Evolutionary conservation across 2,888 invertebrate genomes (phyloP).

Genomic region (Tetragonula carbonaria): DNA sequence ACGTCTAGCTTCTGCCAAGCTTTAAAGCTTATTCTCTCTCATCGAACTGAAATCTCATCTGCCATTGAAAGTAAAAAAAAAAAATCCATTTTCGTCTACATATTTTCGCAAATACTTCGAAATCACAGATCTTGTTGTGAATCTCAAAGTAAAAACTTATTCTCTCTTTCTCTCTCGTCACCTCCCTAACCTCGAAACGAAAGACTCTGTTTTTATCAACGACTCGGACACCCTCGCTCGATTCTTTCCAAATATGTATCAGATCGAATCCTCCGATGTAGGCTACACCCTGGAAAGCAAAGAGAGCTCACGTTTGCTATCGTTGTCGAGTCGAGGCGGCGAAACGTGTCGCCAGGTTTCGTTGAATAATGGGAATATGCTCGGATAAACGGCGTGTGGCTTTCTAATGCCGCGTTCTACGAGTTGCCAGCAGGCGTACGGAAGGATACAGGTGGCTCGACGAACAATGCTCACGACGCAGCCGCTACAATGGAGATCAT

Average conservation of each 20-base stretch:
- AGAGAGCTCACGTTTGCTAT: conserved; percentile 45
- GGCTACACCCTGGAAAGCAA: conserved; percentile 2
- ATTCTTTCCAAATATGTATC: neutral
- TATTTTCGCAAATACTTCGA: no score
- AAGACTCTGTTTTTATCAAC: neutral
- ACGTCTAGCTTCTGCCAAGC: no score
- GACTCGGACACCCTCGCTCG: neutral
- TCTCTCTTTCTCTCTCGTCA: neutral
- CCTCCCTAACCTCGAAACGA: neutral
- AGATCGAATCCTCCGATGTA: neutral
- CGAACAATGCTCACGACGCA: conserved; percentile 80
- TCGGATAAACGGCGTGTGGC: conserved; percentile 52
- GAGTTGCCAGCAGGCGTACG: conserved; percentile 24
- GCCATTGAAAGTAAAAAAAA: no score
- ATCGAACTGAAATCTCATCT: no score
- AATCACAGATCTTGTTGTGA: no score
- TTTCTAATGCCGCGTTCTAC: conserved; percentile 55
- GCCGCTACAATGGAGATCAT: conserved; percentile 81
- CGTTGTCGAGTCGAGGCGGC: neutral
- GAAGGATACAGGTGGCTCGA: conserved; percentile 74
- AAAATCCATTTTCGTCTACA: no score
- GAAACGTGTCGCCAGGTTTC: conserved; percentile 34
- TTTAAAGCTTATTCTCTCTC: no score
- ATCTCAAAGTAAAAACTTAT: neutral
- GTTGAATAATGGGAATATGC: conserved; percentile 60